Evolutionary conservation across 2,113 vertebrate species (phyloP).

Genomic region (Nanorana parkeri): DNA sequence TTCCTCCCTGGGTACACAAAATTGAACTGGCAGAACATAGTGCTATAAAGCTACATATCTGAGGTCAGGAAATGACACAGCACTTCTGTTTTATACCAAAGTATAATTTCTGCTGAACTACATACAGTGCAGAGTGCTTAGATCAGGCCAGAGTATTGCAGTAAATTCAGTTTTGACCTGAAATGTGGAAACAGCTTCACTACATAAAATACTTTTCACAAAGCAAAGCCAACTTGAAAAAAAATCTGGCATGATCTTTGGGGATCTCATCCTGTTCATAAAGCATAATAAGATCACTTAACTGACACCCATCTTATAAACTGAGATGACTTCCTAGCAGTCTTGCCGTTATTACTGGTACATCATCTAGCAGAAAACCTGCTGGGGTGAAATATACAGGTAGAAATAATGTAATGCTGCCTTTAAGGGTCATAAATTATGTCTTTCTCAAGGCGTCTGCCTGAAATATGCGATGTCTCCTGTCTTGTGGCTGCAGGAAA

Average conservation of each 20-base stretch:
- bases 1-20: no score
- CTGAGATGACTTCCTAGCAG: slow-evolving; percentile 4
- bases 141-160: neutral
- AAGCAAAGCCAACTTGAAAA: neutral
- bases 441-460: slow-evolving; percentile 41
- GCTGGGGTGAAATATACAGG: slow-evolving; percentile 37
- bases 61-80: no score
- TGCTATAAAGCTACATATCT: no score
- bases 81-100: no score
- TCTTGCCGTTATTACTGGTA: slow-evolving; percentile 4
- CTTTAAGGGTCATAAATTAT: slow-evolving; percentile 39
- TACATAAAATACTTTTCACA: neutral
- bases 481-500: slow-evolving; percentile 46
- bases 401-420: slow-evolving; percentile 28
- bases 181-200: neutral
- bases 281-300: slow-evolving; percentile 9
- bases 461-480: slow-evolving; percentile 35
- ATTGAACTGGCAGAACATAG: no score
- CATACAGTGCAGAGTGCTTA: no score
- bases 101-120: no score
- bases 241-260: neutral
- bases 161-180: neutral
- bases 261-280: neutral
- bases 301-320: neutral
- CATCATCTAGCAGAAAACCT: slow-evolving; percentile 41